These are phyloP conservation scores for Julus scandinavius DNA, from an alignment of 2,888 invertebrate genomes.

Conservation along the genomic window DNA sequence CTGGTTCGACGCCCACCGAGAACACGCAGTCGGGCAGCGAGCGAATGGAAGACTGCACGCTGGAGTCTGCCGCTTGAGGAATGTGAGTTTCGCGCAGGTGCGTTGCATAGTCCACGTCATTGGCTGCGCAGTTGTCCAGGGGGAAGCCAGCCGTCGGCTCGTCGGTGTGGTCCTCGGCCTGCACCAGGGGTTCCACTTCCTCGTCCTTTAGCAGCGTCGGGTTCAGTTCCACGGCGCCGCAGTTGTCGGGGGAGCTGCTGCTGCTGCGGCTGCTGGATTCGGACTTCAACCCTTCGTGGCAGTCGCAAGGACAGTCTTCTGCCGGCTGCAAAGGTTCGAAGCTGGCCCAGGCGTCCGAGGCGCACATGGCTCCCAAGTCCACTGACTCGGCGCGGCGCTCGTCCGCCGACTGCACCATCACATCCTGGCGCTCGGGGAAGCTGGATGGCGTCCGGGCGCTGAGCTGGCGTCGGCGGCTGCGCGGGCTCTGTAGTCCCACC, in stretches of 20 bases:
- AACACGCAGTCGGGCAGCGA: slow-evolving; percentile 29
- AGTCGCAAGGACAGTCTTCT: background rate
- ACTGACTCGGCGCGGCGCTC: slow-evolving; percentile 37
- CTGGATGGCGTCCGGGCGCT: background rate
- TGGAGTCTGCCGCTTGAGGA: background rate
- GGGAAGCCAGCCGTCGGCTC: no score
- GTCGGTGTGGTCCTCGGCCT: background rate
- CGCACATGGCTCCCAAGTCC: background rate
- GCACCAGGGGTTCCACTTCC: slow-evolving; percentile 54
- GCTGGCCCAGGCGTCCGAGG: background rate
- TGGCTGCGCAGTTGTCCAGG: background rate
- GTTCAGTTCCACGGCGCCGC: background rate
- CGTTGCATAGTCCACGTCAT: background rate
- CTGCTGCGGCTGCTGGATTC: background rate
- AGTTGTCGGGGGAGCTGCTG: background rate
- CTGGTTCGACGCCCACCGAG: background rate
- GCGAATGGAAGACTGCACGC: background rate
- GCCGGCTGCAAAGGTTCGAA: background rate
- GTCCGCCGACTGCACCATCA: background rate
- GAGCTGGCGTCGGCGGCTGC: slow-evolving; percentile 60
- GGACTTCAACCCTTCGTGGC: background rate
- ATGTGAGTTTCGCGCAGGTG: background rate
- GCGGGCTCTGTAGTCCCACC: slow-evolving; percentile 69
- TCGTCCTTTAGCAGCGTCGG: slow-evolving; percentile 15
- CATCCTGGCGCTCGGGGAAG: background rate